Evolutionary conservation across 2,797 vertebrate genomes (phyloP), one percentile per base, ranked within the genome.

Genomic region (Hoplostethus atlanticus): DNA sequence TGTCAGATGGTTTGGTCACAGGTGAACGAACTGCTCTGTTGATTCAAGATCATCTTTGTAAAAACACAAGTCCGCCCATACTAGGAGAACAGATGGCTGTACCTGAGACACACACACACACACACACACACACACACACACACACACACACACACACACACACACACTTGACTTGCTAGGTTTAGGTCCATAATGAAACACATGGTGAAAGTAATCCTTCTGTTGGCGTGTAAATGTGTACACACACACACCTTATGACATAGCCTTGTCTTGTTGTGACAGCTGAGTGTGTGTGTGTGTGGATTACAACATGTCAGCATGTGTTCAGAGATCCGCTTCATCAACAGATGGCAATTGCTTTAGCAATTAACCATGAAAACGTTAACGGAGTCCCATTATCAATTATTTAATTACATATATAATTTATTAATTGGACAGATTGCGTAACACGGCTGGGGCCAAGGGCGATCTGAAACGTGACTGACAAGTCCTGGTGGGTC

Each of bases 281-380:
- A 85, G 69, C 72, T 81, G 11, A 77, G 66, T 76, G 71, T 77
- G 83, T 83, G 55, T 83, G 55, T 56, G 56, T 68, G 16, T 60
- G 21, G 77, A 71, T 87, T 79, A 85, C 59, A 70, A 11, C 59
- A 71, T 21, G 71, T 82, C 83, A 73, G 81, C 50, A 69, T 85
- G 84, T 74, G 77, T 77, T 80, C 21, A 6, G 55, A 70, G 71
- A 79, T 75, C 42, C 1, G 31, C 65, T 79, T 84, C 80, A 77
- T 85, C 77, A 83, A 85, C 91, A 91, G 77, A 88, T 84, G 88
- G 81, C 79, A 91, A 91, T 87, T 84, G 80, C 79, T 87, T 86
- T 77, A 85, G 85, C 81, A 90, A 85, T 90, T 86, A 88, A 77
- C 73, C 79, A 79, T 89, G 83, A 71, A 77, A 82, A 85, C 78